These are phyloP conservation scores for Cyanocitta stelleri DNA, from an alignment of 2,113 vertebrate genomes.

Conservation along the genomic window DNA sequence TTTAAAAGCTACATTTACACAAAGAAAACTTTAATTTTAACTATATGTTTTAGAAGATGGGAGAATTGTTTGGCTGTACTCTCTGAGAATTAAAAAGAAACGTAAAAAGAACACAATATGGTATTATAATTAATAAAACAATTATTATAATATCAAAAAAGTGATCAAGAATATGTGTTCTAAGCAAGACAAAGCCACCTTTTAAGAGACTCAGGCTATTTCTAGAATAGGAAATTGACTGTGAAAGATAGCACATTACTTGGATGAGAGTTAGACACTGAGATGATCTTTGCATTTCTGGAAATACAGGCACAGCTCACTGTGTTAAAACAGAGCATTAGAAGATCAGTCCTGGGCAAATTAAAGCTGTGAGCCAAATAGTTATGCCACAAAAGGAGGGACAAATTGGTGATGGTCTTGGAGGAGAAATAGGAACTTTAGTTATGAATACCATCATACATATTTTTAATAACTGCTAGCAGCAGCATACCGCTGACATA, in stretches of 20 bases:
- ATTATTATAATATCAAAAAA: neutral
- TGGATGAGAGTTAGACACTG: neutral
- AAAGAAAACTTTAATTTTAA: neutral
- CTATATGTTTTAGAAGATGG: neutral
- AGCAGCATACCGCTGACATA: neutral
- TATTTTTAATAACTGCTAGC: neutral
- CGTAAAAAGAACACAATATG: neutral
- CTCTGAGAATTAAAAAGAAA: neutral
- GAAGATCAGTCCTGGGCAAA: neutral
- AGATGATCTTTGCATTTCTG: neutral
- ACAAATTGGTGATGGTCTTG: neutral
- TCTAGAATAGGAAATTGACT: neutral
- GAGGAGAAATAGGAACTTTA: neutral
- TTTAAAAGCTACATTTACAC: neutral
- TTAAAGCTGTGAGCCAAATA: neutral
- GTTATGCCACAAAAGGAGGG: neutral
- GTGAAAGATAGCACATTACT: neutral
- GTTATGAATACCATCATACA: neutral
- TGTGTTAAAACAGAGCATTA: neutral
- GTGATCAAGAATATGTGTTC: neutral
- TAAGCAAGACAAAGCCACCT: neutral
- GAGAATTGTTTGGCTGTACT: neutral
- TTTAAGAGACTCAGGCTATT: neutral
- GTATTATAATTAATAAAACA: neutral
- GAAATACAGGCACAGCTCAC: neutral